Evolutionary conservation across 2,113 vertebrate species (phyloP).

Genomic region (Machaerirhynchus nigripectus): DNA sequence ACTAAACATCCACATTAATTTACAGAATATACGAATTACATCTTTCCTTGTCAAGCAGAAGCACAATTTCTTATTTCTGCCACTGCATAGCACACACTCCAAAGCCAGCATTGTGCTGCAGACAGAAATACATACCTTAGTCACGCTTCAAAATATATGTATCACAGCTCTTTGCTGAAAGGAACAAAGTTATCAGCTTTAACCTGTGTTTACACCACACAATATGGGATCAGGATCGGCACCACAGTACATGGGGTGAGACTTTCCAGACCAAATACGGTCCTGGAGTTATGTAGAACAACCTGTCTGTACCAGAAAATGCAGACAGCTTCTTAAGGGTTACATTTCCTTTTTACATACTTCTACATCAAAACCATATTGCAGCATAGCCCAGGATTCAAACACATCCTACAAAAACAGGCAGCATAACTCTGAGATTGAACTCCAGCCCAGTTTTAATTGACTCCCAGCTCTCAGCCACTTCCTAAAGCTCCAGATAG

Average conservation of each 20-base stretch:
- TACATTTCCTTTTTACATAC: conserved; percentile 75
- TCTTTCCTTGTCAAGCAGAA: neutral
- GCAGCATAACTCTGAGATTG: conserved; percentile 70
- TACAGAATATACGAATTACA: neutral
- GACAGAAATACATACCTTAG: neutral
- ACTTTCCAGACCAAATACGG: neutral
- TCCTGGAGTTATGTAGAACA: conserved; percentile 5
- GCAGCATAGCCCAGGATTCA: conserved; percentile 46
- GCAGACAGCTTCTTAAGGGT: conserved; percentile 69
- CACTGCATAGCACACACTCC: neutral
- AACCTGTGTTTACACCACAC: neutral
- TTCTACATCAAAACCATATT: conserved; percentile 79
- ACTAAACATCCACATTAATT: neutral
- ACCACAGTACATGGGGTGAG: neutral
- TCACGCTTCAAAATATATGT: neutral
- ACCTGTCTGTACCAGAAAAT: conserved; percentile 59
- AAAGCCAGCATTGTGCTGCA: neutral
- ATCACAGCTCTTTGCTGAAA: neutral
- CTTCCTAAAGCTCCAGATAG: conserved; percentile 68
- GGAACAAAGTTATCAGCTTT: neutral
- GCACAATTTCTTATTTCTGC: neutral
- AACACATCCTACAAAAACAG: conserved; percentile 72
- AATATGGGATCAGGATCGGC: neutral
- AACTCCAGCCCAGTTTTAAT: conserved; percentile 76
- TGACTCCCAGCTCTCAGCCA: conserved; percentile 72